Base-by-base conservation (phyloP, 2,888 invertebrate genomes). In the Julus scandinavius region DNA sequence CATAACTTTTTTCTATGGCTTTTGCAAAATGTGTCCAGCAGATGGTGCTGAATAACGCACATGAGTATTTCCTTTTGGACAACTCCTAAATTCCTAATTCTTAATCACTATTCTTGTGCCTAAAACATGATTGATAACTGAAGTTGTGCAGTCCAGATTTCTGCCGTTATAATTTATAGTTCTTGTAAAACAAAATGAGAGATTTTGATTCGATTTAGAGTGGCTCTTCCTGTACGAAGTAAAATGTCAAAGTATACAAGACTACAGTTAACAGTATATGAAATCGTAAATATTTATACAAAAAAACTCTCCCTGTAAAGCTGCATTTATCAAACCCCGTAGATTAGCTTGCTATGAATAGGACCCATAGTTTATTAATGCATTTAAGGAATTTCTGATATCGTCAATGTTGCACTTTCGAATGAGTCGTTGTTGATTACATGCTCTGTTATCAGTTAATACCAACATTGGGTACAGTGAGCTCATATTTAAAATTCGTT, bases 311-410 rank as follows among this genome's bases (percentile, higher is more conserved):
- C 63, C 20, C 29, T 11, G 1, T 72, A 72, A 29, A 7, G 29
- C 29, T 72, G 29, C 29, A 38, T 29, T 29, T 72, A 29, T 11
- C 72, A 72, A 72, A 11, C 29, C 29, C 9, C 29, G 7, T 72
- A 72, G 72, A 72, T 72, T 72, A n/a, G 29, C 72, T 6, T 72
- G n/a, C 72, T 72, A 72, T 29, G 72, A 29, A 29, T 72, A 29
- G 72, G 29, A 72, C 11, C 11, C 11, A 29, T 11, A 72, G 72
- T 29, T 29, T 72, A n/a, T 29, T 11, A 6, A 29, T 29, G 29
- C 9, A 72, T 72, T 72, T 72, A 72, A 72, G 72, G 72, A 72
- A 72, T 72, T 29, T 29, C 29, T 54, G 72, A 7, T 72, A 72
- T 72, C 72, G 5, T 9, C 29, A 2, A 29, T 29, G n/a, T 20